Percentiles rank a stretch among this genome's conserved stretches.
These are phyloP conservation scores for Salmo trutta DNA, from an alignment of 2,797 vertebrate species.

Conservation along the genomic window DNA sequence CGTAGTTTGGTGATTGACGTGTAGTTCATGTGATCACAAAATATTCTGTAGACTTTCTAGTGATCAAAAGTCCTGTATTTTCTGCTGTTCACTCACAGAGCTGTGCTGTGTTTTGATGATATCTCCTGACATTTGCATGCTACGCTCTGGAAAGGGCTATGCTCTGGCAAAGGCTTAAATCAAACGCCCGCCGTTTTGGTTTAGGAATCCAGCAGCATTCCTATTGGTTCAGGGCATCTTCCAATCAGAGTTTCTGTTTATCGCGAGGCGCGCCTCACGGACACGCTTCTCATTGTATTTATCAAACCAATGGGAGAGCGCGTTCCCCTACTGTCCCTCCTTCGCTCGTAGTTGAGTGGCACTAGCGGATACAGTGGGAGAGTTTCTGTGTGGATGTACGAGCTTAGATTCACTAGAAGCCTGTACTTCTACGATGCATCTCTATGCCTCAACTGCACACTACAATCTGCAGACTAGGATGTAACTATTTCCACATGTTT, in stretches of 20 bases:
- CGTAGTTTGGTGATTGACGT: constrained; percentile 17
- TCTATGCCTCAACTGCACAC: constrained; percentile 74
- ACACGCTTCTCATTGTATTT: constrained; percentile 82
- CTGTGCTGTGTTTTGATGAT: constrained; percentile 44
- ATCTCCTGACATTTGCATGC: constrained; percentile 58
- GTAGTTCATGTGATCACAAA: constrained; percentile 43
- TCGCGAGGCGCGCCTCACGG: constrained; percentile 84
- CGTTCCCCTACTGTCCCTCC: constrained; percentile 66
- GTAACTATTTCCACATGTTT: constrained; percentile 78
- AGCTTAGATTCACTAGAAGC: constrained; percentile 83
- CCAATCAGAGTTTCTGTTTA: constrained; percentile 85
- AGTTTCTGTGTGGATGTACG: constrained; percentile 84
- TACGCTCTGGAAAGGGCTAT: constrained; percentile 12
- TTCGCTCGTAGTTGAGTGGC: constrained; percentile 67
- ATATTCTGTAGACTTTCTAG: constrained; percentile 50
- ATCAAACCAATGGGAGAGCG: constrained; percentile 85
- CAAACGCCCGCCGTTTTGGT: constrained; percentile 85
- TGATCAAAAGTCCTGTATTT: constrained; percentile 47
- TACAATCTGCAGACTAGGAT: constrained; percentile 78
- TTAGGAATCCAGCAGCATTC: constrained; percentile 68
- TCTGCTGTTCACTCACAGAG: constrained; percentile 15
- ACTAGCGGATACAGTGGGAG: constrained; percentile 82
- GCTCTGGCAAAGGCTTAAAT: constrained; percentile 81
- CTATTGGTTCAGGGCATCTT: constrained; percentile 80
- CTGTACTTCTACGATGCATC: constrained; percentile 77